These are phyloP conservation scores for Aphelinus certus DNA, from an alignment of 1,140 invertebrate species.

Conservation along the genomic window DNA sequence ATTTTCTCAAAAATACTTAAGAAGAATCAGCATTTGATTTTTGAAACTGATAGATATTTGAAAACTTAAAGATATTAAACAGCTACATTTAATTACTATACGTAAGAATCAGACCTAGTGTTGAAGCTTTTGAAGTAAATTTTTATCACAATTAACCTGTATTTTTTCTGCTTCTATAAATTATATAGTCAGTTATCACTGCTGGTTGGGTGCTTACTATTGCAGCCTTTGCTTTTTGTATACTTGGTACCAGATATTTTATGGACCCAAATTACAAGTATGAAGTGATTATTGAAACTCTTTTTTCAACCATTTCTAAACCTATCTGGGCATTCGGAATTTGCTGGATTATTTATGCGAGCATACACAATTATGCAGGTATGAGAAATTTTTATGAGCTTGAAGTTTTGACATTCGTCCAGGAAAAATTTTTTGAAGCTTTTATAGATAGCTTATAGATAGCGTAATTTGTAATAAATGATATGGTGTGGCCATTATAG, in stretches of 20 bases:
- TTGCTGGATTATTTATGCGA: conserved; percentile 65
- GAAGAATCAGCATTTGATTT: too few species aligned
- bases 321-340: conserved; percentile 59
- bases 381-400: not conserved
- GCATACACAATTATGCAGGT: conserved; percentile 51
- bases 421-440: too few species aligned
- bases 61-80: too few species aligned
- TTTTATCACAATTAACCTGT: not conserved
- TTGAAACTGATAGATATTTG: too few species aligned
- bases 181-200: not conserved
- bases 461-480: not conserved
- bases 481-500: not conserved
- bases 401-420: too few species aligned
- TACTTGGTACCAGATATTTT: conserved; percentile 26
- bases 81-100: too few species aligned
- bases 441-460: too few species aligned
- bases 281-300: conserved; percentile 53
- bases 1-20: too few species aligned
- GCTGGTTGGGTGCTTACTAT: conserved; percentile 25
- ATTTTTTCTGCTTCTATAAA: not conserved
- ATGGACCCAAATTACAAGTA: conserved; percentile 25
- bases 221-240: conserved; percentile 24
- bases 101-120: too few species aligned
- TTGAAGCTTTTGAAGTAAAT: too few species aligned
- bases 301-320: conserved; percentile 56